Conservation (phyloP, 2,888 invertebrate species). For the Pollenia griseotomentosa region DNA sequence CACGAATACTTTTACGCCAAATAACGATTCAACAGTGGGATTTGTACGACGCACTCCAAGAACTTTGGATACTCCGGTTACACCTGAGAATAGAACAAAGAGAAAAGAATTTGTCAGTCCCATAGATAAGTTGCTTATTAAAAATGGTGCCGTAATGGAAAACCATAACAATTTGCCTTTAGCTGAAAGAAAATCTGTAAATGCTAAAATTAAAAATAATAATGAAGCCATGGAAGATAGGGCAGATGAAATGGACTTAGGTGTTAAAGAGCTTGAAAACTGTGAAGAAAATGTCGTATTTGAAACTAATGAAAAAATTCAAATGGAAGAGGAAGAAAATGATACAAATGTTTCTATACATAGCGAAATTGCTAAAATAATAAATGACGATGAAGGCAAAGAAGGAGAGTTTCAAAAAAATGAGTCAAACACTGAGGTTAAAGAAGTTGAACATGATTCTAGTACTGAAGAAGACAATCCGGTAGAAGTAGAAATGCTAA, state of each 20-base stretch:
- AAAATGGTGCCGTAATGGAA: slow-evolving; percentile 80
- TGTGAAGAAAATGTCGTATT: slow-evolving; percentile 4
- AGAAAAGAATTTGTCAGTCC: slow-evolving; percentile 80
- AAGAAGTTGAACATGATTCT: neutral
- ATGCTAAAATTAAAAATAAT: slow-evolving; percentile 28
- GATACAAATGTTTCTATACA: slow-evolving; percentile 15
- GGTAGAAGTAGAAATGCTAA: neutral
- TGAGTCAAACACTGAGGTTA: neutral
- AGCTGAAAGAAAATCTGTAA: slow-evolving; percentile 44
- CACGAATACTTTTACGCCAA: slow-evolving; percentile 47
- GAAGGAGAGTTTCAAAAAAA: neutral
- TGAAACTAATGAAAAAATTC: neutral
- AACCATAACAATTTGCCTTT: slow-evolving; percentile 63
- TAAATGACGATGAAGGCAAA: slow-evolving; percentile 17
- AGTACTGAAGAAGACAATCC: neutral
- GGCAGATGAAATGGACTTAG: slow-evolving; percentile 9
- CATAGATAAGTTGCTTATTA: slow-evolving; percentile 81
- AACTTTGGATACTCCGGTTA: slow-evolving; percentile 34
- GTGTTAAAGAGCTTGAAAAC: slow-evolving; percentile 11
- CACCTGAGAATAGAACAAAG: slow-evolving; percentile 61
- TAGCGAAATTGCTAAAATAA: slow-evolving; percentile 6
- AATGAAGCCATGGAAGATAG: neutral
- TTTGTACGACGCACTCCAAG: slow-evolving; percentile 70
- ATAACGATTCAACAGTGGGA: slow-evolving; percentile 60
- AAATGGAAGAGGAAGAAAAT: neutral